Evolutionary conservation across 2,113 vertebrate species (phyloP), one percentile per base, ranked within the genome.

Genomic region (Parotia lawesii): DNA sequence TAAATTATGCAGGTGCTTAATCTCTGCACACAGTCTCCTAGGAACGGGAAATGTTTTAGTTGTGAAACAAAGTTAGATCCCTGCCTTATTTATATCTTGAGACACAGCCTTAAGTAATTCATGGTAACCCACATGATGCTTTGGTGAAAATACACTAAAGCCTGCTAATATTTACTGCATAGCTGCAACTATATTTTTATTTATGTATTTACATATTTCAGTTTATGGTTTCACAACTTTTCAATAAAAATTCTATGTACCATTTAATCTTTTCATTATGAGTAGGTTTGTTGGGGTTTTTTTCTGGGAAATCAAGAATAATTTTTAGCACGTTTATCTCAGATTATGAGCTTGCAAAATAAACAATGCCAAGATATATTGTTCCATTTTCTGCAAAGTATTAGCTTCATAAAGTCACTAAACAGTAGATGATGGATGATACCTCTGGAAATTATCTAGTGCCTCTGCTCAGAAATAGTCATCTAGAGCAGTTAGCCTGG

Each of bases 21-120:
- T 88, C 19, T 76, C 51, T 88, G 22, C 38, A 76, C n/a, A 50
- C 45, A 88, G 37, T 40, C 75, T 89, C 66, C 87, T 82, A 81
- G 50, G 90, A 91, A 74, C 35, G 6, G 79, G 70, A 93, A 95
- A 54, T 90, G 50, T 62, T 88, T 73, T 87, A 53, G 48, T 75
- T 88, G 38, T 87, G 70, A 90, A 95, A 95, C 51, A 85, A 69
- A 53, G 40, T 79, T 85, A 69, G 44, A 79, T 74, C 47, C 11
- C 72, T 91, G 64, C 33, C 84, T 90, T 96, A 78, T 92, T 75
- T 94, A 37, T 94, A 72, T 54, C 42, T 85, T 94, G 92, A 94
- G 38, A 91, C 28, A 76, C 7, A 58, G 47, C 8, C 35, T 94
- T 45, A 95, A 95, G 93, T 44, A 58, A 83, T 87, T 91, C 45